Conservation (phyloP, 2,113 vertebrate genomes). For the Aldabrachelys gigantea region DNA sequence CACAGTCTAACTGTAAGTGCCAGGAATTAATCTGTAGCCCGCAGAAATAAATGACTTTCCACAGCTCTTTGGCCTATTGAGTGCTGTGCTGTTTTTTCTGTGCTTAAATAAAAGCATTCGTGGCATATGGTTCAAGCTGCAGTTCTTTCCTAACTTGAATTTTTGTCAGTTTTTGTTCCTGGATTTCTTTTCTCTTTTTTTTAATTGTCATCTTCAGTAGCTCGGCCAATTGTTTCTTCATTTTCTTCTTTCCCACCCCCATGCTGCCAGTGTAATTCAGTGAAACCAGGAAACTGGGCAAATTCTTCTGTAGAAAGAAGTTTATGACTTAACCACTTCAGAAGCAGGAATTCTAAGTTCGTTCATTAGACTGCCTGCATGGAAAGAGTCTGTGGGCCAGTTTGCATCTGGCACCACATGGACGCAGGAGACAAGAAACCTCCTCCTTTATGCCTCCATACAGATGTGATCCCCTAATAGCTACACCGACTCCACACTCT, state of each 20-base stretch:
- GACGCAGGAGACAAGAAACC: accelerated
- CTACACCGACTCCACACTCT: accelerated
- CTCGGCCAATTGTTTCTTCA: neutral
- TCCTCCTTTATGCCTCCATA: accelerated
- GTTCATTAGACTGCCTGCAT: neutral
- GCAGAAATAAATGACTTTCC: constrained; percentile 42
- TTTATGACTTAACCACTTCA: neutral
- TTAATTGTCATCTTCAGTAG: neutral
- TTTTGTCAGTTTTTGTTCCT: constrained; percentile 12
- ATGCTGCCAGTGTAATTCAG: neutral
- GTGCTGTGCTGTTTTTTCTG: neutral
- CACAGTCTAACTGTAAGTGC: constrained; percentile 31
- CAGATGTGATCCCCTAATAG: neutral
- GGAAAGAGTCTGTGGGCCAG: neutral
- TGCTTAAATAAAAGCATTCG: neutral
- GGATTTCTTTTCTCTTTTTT: neutral
- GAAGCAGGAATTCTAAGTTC: neutral
- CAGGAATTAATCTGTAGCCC: constrained; percentile 33
- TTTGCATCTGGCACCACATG: neutral
- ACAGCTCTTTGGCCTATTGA: neutral
- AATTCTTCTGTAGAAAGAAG: neutral
- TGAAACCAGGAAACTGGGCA: neutral
- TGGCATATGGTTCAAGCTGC: neutral
- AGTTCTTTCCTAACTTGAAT: neutral
- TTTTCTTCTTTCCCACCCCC: neutral